phyloP scores from a whole-genome alignment of 2,797 vertebrate genomes.

The Eurystomus glaucurus region DNA sequence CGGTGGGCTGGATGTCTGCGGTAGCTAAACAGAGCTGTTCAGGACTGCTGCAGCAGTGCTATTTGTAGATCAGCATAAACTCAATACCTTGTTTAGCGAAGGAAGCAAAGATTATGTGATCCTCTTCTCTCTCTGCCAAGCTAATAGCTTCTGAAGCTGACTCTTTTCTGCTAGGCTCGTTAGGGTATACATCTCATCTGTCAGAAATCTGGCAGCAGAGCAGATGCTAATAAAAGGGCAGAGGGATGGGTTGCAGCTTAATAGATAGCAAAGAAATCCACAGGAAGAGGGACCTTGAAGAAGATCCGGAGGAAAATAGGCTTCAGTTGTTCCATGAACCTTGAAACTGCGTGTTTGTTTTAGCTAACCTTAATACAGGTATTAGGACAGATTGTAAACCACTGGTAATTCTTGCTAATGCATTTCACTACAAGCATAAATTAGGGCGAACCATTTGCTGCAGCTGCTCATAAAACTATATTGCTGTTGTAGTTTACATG shows the following conservation, averaged over 20 bases:
- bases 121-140: not conserved
- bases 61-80: conserved; percentile 28
- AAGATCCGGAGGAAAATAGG: not conserved
- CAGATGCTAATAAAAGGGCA: not conserved
- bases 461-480: not conserved
- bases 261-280: not conserved
- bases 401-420: not conserved
- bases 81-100: not conserved
- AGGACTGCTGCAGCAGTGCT: not conserved
- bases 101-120: not conserved
- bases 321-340: not conserved
- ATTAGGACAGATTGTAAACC: not conserved
- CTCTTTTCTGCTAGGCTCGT: not conserved
- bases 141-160: conserved; percentile 10
- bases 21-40: not conserved
- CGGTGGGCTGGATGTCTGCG: not conserved
- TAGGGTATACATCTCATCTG: not conserved
- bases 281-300: not conserved
- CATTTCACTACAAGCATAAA: not conserved
- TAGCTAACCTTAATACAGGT: not conserved
- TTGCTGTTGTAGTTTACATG: not conserved
- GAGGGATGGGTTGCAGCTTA: not conserved
- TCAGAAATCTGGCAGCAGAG: conserved; percentile 4
- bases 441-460: not conserved
- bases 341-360: not conserved